These are phyloP conservation scores for Sympetrum striolatum DNA, from an alignment of 2,888 invertebrate species.

Conservation along the genomic window DNA sequence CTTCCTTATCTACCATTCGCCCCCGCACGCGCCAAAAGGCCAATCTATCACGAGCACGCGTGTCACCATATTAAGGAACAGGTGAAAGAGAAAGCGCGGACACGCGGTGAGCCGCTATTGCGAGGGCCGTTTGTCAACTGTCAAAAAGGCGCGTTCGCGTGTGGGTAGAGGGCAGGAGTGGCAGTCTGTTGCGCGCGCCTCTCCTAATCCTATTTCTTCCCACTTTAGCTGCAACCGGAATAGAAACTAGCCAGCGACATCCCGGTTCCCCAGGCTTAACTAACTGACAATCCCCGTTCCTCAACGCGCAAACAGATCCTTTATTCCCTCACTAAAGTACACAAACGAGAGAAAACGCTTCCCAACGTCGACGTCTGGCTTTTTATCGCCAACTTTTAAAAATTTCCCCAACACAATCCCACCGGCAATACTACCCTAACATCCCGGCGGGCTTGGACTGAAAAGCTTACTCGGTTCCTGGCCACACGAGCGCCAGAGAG, in stretches of 20 bases:
- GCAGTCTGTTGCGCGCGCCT: neutral
- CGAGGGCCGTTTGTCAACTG: neutral
- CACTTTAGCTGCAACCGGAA: conserved; percentile 12
- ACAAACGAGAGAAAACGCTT: neutral
- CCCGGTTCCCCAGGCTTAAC: neutral
- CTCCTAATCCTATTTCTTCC: neutral
- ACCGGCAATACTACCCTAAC: neutral
- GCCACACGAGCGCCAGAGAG: neutral
- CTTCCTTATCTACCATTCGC: neutral
- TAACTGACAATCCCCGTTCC: neutral
- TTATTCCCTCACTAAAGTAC: neutral
- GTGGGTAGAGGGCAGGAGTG: neutral
- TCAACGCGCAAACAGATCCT: neutral
- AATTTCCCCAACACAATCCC: too few relatives aligned
- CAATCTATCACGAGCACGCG: neutral
- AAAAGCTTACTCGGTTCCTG: neutral
- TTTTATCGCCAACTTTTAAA: neutral
- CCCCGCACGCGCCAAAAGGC: neutral
- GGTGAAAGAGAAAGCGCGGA: neutral
- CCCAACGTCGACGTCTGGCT: neutral
- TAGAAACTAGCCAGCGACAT: conserved; percentile 3
- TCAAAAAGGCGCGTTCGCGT: neutral
- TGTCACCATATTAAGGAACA: neutral
- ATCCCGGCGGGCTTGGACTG: neutral
- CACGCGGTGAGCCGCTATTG: neutral